Conservation (phyloP, 2,797 vertebrate species). For the Coranthus polyacanthus region DNA sequence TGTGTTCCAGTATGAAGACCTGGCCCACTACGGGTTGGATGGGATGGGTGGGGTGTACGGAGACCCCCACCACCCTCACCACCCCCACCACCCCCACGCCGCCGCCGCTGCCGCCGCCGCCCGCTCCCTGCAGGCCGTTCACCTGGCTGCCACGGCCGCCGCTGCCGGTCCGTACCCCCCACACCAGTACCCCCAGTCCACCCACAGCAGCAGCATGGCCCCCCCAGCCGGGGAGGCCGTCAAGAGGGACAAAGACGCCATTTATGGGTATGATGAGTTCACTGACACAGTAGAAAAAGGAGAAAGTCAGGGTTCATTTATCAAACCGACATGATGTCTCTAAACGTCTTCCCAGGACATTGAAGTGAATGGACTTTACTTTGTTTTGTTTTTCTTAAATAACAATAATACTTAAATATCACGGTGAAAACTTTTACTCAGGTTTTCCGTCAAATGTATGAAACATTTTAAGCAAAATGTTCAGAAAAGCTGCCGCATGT, state of each 20-base stretch:
- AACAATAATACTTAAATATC: too few species aligned
- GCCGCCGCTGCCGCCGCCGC: conserved; percentile 84
- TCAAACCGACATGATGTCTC: too few species aligned
- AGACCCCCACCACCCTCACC: conserved; percentile 86
- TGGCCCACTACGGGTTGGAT: conserved; percentile 93
- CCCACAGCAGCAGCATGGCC: conserved; percentile 86
- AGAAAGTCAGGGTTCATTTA: too few species aligned
- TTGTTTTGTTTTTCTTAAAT: too few species aligned
- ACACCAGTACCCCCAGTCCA: conserved; percentile 90
- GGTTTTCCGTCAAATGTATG: too few species aligned
- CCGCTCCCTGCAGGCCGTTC: conserved; percentile 90
- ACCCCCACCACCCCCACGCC: conserved; percentile 69
- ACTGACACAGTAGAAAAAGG: conserved; percentile 3
- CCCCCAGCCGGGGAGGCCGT: conserved; percentile 90
- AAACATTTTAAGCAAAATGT: too few species aligned
- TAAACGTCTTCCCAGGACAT: too few species aligned
- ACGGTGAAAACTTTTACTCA: too few species aligned
- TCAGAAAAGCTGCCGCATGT: too few species aligned
- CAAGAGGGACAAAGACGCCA: conserved; percentile 96
- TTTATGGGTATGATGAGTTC: conserved; percentile 91
- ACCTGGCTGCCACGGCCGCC: conserved; percentile 88
- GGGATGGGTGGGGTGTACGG: conserved; percentile 91
- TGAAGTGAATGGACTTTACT: neutral
- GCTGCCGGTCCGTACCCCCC: conserved; percentile 82
- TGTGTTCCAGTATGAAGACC: conserved; percentile 91